Conservation (phyloP, 2,797 vertebrate genomes). For the Pseudochirops corinnae region DNA sequence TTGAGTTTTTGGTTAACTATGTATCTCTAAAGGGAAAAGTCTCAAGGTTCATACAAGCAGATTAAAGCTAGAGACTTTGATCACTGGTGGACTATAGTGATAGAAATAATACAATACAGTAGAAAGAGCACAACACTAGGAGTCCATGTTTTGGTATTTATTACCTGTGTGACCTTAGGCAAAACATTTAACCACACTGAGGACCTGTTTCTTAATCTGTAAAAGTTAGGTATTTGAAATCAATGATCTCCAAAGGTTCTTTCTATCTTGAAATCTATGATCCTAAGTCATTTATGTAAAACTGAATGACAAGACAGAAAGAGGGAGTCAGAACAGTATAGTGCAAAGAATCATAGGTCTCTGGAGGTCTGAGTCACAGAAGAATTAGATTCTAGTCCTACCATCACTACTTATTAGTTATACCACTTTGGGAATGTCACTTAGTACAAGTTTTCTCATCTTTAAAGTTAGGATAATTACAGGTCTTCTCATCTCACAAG, state of each 20-base stretch:
- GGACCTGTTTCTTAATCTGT: background rate
- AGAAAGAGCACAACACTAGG: background rate
- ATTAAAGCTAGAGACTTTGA: conserved; percentile 22
- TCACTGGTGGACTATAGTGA: background rate
- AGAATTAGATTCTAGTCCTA: background rate
- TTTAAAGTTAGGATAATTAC: background rate
- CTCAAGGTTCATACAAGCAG: background rate
- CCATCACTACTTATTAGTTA: background rate
- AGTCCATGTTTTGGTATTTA: background rate
- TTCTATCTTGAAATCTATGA: background rate
- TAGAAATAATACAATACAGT: background rate
- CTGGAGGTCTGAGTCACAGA: background rate
- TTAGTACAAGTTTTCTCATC: background rate
- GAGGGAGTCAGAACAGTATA: background rate
- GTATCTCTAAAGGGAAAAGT: conserved; percentile 35
- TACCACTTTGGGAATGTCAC: background rate
- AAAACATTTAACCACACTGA: background rate
- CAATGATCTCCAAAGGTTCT: background rate
- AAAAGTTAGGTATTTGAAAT: background rate
- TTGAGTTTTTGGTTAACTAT: conserved; percentile 32
- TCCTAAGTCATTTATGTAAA: background rate
- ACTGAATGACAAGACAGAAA: background rate
- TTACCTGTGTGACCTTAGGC: background rate
- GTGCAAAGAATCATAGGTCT: background rate
- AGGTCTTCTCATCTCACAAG: background rate